A percentile compares a stretch with the other conserved stretches of the same genome.
Conservation (phyloP, 2,113 vertebrate species). For the Cryptomyrus ogoouensis region DNA sequence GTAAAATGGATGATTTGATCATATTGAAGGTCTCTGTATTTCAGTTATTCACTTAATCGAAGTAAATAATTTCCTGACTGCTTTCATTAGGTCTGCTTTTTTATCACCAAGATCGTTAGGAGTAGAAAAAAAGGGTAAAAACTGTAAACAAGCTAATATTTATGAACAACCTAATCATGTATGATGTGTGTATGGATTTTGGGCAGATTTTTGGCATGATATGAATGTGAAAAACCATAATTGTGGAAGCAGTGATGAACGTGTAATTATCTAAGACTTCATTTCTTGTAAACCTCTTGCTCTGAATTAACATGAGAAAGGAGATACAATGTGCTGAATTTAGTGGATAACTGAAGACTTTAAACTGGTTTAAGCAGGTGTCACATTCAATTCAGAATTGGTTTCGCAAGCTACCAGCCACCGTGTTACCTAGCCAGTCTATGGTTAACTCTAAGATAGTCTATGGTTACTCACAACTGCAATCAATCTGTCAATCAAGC, state of each 20-base stretch:
- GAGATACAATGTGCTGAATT: not conserved
- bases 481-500: not conserved
- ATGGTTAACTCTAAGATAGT: not conserved
- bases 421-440: not conserved
- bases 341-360: not conserved
- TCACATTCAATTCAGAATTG: not conserved
- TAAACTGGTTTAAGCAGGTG: not conserved
- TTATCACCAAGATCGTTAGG: not conserved
- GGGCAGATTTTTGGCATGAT: not conserved
- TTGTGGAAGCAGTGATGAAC: not conserved
- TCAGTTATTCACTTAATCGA: not conserved
- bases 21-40: not conserved
- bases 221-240: not conserved
- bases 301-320: not conserved
- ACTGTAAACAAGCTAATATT: not conserved
- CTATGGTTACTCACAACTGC: not conserved
- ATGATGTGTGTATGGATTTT: not conserved
- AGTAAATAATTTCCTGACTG: not conserved
- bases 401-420: not conserved
- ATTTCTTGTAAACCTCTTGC: not conserved
- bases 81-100: not conserved
- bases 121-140: not conserved
- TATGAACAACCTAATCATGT: not conserved
- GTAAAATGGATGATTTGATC: not conserved
- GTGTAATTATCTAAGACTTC: not conserved